Evolutionary conservation across 2,797 vertebrate species (phyloP), one percentile per base, ranked within the genome.

Genomic region (Fundulus diaphanus): DNA sequence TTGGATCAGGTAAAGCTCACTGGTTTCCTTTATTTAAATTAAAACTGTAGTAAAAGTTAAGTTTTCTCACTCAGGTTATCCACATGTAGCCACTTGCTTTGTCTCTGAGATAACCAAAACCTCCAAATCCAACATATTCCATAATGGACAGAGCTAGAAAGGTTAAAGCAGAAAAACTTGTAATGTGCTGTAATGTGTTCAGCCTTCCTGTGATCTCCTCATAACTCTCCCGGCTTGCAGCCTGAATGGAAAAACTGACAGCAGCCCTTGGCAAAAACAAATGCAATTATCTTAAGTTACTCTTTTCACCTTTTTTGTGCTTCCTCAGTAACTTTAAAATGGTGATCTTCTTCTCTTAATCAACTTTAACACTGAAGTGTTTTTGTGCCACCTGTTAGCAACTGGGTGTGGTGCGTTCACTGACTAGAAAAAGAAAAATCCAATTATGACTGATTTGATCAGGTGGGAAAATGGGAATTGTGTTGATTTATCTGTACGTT

Each of bases 1-100:
- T 98, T 74, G 97, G 97, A 90, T 97, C 97, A 95, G 97, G 97
- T 99, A 88, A 27, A 13, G 29, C 3, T 12, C 33, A 22, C 3
- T 0, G 9, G 73, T 78, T 29, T 8, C 77, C 24, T 20, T 29
- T 48, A 40, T 35, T 35, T 52, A 0, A 1, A 0, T 70, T 16
- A 46, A 52, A 22, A 59, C 46, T 22, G 57, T 20, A 66, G n/a
- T 12, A 3, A 63, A 27, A 66, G 37, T 66, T 27, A 11, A 40
- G 40, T 67, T 42, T 44, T 44, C 3, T 67, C 6, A 1, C 2
- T 44, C 37, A 51, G 5, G 6, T 63, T 7, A 24, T 37, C 33
- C 59, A 13, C 9, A 13, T 37, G 59, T 6, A 37, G 33, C 37
- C 59, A 37, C 33, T 11, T 63, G 11, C 40, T 7, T 24, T 13